A percentile compares a stretch with the other conserved stretches of the same genome.
These are phyloP conservation scores for Timema cristinae DNA, from an alignment of 2,888 invertebrate species.

Conservation along the genomic window DNA sequence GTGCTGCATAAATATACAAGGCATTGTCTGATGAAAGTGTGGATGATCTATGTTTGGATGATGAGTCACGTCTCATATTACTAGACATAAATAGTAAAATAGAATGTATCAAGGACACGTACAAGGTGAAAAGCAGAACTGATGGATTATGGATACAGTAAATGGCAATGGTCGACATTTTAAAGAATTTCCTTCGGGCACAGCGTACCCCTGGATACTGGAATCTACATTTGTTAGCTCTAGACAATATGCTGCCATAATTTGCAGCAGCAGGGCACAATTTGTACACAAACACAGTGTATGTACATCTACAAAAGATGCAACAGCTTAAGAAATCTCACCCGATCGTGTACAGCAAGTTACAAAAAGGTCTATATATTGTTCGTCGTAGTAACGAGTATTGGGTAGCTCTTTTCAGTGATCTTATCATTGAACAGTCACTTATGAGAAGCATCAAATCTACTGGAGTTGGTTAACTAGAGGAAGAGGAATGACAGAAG, in stretches of 20 bases:
- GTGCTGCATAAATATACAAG: not conserved
- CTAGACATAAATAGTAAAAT: not conserved
- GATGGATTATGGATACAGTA: not conserved
- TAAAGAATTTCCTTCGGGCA: not conserved
- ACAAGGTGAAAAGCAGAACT: not conserved
- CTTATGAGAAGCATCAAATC: not conserved
- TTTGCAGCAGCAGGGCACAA: conserved; percentile 8
- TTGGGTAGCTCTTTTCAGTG: not conserved
- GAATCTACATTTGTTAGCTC: conserved; percentile 5
- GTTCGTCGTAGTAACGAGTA: too few relatives aligned
- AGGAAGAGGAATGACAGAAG: not conserved
- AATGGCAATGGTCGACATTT: not conserved
- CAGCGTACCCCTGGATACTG: not conserved
- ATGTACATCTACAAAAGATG: too few relatives aligned
- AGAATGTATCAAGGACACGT: not conserved
- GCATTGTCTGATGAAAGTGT: not conserved
- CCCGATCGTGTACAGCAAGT: too few relatives aligned
- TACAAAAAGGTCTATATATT: too few relatives aligned
- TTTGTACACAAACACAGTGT: too few relatives aligned
- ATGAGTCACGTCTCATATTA: not conserved
- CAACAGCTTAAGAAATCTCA: too few relatives aligned
- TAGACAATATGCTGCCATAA: not conserved
- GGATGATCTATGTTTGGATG: not conserved
- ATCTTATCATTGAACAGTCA: not conserved
- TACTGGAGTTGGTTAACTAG: not conserved